Evolutionary conservation across 2,113 vertebrate genomes (phyloP).

Genomic region (Tragelaphus scriptus): DNA sequence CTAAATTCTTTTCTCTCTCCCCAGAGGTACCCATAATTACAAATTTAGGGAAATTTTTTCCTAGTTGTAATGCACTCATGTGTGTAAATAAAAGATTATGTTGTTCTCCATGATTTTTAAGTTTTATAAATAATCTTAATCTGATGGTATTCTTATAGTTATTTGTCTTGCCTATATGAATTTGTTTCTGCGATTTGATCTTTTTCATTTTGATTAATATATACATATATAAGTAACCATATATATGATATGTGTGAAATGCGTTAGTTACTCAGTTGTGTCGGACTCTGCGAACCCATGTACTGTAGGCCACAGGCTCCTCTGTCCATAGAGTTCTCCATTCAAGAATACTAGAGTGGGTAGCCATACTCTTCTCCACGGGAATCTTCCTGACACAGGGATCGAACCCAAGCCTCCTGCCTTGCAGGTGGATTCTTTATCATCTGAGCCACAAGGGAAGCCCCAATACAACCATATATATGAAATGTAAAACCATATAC

Average conservation of each 20-base stretch:
- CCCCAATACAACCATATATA: background rate
- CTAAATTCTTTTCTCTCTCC: background rate
- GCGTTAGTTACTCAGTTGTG: background rate
- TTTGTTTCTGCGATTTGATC: background rate
- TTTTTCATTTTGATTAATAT: background rate
- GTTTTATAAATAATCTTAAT: background rate
- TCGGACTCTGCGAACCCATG: background rate
- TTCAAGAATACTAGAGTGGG: background rate
- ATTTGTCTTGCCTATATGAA: background rate
- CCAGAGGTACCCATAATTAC: background rate
- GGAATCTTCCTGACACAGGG: background rate
- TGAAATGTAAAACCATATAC: background rate
- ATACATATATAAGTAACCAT: background rate
- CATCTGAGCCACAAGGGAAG: background rate
- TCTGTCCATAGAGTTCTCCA: background rate
- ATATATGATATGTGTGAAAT: background rate
- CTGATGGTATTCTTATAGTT: background rate
- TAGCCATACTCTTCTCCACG: background rate
- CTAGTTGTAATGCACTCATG: background rate
- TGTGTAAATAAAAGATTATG: background rate
- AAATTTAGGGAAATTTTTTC: background rate
- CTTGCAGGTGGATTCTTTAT: background rate
- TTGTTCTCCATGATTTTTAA: background rate
- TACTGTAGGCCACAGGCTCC: background rate
- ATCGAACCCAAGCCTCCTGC: background rate